Base-by-base conservation (phyloP, 2,113 vertebrate species). In the Hippocampus mohnikei region DNA sequence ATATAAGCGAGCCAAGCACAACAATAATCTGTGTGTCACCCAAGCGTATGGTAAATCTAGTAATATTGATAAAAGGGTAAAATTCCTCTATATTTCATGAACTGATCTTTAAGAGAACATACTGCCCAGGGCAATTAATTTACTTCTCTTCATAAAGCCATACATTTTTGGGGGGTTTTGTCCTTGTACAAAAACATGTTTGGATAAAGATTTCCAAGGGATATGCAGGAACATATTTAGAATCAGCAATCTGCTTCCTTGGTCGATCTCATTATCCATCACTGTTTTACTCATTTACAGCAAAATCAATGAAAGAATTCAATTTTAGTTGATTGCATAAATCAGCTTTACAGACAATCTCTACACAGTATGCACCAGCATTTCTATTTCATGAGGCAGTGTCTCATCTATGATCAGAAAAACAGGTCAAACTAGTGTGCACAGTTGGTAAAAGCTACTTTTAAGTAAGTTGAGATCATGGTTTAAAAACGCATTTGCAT, bases 21-120 rank as follows among this genome's bases (percentile, higher is more conserved):
- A 69, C 70, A 71, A 75, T 63, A 41, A 63, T 69, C 53, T 60
- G 48, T 71, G 64, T 68, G 44, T 73, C 20, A 55, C 53, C 15
- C 2, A 42, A 50, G 64, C 48, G 21, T 56, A 59, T 13, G n/a
- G 42, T 67, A 73, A 44, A 12, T 64, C 11, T 16, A 44, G 40
- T 37, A 41, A 63, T 41, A 13, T 33, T 8, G n/a, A 55, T 37
- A 61, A 61, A 55, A 37, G 20, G 2, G 21, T 56, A 56, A 56
- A 23, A 23, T n/a, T 56, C 56, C 23, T 59, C 33, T 37, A 37
- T 37, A 37, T 37, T 37, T 37, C 5, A 37, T 37, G 33, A 37
- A 37, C 33, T 6, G 33, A 7, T 5, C 33, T 37, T 37, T 5
- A 37, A 37, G 9, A 59, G 16, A 70, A 42, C 13, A 64, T 48